Percentiles rank a stretch among this genome's conserved stretches.
These are phyloP conservation scores for Linnaemya vulpina DNA, from an alignment of 2,888 invertebrate species.

Conservation along the genomic window DNA sequence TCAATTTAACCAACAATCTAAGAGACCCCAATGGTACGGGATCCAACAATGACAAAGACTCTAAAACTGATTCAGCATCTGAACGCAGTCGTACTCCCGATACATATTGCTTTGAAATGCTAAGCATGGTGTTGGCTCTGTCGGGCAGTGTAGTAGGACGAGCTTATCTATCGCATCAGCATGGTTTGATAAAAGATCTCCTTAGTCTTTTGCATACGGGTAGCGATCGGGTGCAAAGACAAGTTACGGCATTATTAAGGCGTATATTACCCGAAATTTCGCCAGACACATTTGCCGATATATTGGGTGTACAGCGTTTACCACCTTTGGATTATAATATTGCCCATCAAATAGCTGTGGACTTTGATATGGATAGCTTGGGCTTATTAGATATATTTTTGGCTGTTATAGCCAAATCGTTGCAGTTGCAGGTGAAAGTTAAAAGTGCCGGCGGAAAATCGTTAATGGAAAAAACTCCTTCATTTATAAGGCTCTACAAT, in stretches of 20 bases:
- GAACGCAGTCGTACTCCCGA: slow-evolving; percentile 84
- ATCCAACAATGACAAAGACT: slow-evolving; percentile 72
- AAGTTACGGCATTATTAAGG: slow-evolving; percentile 92
- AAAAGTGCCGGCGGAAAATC: slow-evolving; percentile 78
- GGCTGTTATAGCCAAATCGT: slow-evolving; percentile 94
- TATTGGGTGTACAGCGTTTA: slow-evolving; percentile 88
- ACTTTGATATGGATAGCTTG: slow-evolving; percentile 84
- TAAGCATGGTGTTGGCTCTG: slow-evolving; percentile 95
- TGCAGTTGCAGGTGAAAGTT: slow-evolving; percentile 94
- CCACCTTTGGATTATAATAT: slow-evolving; percentile 91
- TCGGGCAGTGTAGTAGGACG: slow-evolving; percentile 96
- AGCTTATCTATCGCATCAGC: slow-evolving; percentile 94
- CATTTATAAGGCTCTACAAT: slow-evolving; percentile 81
- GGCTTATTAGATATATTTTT: slow-evolving; percentile 95
- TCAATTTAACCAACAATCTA: slow-evolving; percentile 80
- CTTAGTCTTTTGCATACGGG: slow-evolving; percentile 95
- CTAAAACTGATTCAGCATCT: slow-evolving; percentile 77
- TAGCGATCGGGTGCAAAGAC: slow-evolving; percentile 96
- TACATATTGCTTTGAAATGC: slow-evolving; percentile 99
- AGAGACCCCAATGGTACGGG: slow-evolving; percentile 73
- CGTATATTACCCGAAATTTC: slow-evolving; percentile 95
- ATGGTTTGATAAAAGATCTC: slow-evolving; percentile 92
- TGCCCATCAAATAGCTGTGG: slow-evolving; percentile 84
- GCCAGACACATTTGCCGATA: slow-evolving; percentile 91
- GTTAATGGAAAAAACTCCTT: slow-evolving; percentile 85